Evolutionary conservation across 1,140 invertebrate genomes (phyloP).

Genomic region (Ceratosolen fusciceps): DNA sequence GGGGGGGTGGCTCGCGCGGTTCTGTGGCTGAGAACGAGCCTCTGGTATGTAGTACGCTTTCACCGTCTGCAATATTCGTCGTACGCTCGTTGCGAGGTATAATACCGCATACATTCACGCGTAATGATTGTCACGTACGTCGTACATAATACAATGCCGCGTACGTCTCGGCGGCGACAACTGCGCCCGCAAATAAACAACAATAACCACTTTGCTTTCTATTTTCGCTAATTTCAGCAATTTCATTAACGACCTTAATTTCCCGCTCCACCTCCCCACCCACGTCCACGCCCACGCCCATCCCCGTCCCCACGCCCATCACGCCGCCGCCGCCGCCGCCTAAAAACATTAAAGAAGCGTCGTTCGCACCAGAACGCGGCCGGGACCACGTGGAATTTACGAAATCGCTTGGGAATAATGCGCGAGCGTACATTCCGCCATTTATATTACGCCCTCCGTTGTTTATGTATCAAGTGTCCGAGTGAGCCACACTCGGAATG

Average conservation of each 20-base stretch:
- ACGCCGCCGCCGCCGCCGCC: too few relatives aligned
- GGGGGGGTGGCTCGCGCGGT: too few relatives aligned
- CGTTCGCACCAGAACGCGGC: neutral
- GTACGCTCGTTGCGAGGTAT: slow-evolving; percentile 50
- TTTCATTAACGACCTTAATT: neutral
- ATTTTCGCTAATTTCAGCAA: slow-evolving; percentile 35
- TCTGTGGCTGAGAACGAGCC: slow-evolving; percentile 43
- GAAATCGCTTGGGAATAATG: slow-evolving; percentile 10
- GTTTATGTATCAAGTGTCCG: slow-evolving; percentile 6
- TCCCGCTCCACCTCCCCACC: slow-evolving; percentile 1
- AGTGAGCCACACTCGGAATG: neutral
- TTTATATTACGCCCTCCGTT: neutral
- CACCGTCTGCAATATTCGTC: slow-evolving; percentile 65
- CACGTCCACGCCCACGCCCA: too few relatives aligned
- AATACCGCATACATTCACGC: slow-evolving; percentile 41
- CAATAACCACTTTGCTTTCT: slow-evolving; percentile 42
- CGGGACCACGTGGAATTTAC: slow-evolving; percentile 44
- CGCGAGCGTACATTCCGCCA: neutral
- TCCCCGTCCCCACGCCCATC: too few relatives aligned
- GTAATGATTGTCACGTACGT: slow-evolving; percentile 44
- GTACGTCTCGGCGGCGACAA: slow-evolving; percentile 15
- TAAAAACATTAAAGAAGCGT: slow-evolving; percentile 27
- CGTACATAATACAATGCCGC: slow-evolving; percentile 33
- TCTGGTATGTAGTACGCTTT: slow-evolving; percentile 67
- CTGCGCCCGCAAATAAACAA: slow-evolving; percentile 41